Evolutionary conservation across 1,140 invertebrate species (phyloP), one percentile per base, ranked within the genome.

Genomic region (Dendrolimus punctatus): DNA sequence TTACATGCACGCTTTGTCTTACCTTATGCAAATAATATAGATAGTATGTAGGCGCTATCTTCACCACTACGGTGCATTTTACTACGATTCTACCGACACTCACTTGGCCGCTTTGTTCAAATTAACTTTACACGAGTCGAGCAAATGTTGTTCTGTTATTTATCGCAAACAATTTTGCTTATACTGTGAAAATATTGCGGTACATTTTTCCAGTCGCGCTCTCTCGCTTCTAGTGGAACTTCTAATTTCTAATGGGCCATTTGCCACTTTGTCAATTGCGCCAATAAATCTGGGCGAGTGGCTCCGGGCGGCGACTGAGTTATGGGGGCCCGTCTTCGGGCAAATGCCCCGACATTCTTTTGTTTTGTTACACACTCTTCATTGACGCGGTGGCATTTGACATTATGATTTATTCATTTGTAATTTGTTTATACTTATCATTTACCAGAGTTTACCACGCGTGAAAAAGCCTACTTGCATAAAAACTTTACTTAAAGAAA

Each of bases 241-340:
- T 70, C 72, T 82, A 80, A 84, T 84, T 84, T 82, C 79, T 84
- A 82, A 84, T 84, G 80, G 80, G 51, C 77, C 79, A 84, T 82
- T 84, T 84, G 73, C 80, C 77, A 84, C 80, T 84, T 84, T 84
- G 80, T 81, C 80, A 80, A 84, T 84, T 80, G 78, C 78, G 54
- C 66, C 72, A 73, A 84, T 84, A 84, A 84, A 84, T 84, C 75
- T 71, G 67, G 39, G 55, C 58, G 64, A 61, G 63, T 63, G 58
- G 62, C 68, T 55, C 51, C 46, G 46, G 41, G 56, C 61, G 58
- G 49, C 51, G 58, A 36, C 50, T 78, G 72, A 75, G 64, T 72
- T 73, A 78, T 66, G 47, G 59, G 23, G 23, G 59, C 58, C 58
- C 63, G 74, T 74, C 74, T 67, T 54, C 40, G 40, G 60, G 49